Evolutionary conservation across 1,140 invertebrate species (phyloP), one percentile per base, ranked within the genome.

Genomic region (Zaprionus camerounensis): DNA sequence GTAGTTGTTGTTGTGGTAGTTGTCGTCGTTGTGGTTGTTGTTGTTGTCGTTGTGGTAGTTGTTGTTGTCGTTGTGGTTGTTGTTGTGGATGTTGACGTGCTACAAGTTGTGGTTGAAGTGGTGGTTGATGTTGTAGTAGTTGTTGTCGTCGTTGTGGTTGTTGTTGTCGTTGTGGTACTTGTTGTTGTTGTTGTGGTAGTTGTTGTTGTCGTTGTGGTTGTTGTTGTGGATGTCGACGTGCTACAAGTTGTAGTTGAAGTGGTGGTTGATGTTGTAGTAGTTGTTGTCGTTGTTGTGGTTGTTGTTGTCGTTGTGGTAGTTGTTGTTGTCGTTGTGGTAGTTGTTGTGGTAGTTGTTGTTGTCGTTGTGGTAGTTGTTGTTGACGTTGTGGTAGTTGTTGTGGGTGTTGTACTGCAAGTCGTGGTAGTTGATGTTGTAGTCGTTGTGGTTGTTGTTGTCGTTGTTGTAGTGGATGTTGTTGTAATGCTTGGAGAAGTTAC

Each of bases 371-470:
- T 36, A 1, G 64, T 67, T 1, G 53, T 46, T 2, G 64, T 56
- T 0, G 34, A 49, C 2, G 65, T 56, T 11, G 34, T 36, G 1
- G 64, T 57, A 0, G 53, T 46, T 3, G 1, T 17, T 28, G 61
- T 49, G 0, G 71, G 63, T 5, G 70, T 59, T 0, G 76, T 74
- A 1, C 66, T 69, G 6, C 72, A 71, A 1, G 68, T 65, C 7
- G 63, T 64, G 0, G 66, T 69, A 1, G 72, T 51, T 3, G 61
- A 44, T 2, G 68, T 53, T 0, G 11, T 76, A 0, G 67, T 63
- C 0, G 72, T 71, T 0, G 76, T 71, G 2, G 76, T 76, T 3
- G 53, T 65, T 0, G 76, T 71, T 2, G 76, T 76, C 0, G 72
- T 71, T 22, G 20, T 22, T 22, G 20, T 22, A 22, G 20, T 22